Conservation (phyloP, 2,888 invertebrate species). For the Pogonocherus hispidulus region DNA sequence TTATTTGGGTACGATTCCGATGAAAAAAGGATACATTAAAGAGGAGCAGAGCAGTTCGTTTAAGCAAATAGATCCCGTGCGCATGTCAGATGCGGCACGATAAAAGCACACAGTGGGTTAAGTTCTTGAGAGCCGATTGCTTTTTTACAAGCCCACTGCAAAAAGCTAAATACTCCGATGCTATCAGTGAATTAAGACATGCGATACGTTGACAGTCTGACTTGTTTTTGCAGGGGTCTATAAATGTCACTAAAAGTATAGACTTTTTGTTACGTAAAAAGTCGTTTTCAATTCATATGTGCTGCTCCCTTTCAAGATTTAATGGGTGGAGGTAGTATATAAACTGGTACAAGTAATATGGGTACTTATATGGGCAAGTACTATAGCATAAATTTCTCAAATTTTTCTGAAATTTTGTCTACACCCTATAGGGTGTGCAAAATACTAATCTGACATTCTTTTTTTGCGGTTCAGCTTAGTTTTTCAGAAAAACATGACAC, state of each 20-base stretch:
- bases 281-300: neutral
- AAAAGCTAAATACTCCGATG: slow-evolving; percentile 48
- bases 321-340: too few relatives aligned
- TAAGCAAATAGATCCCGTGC: slow-evolving; percentile 21
- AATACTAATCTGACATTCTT: too few relatives aligned
- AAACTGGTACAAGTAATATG: too few relatives aligned
- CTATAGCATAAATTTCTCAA: too few relatives aligned
- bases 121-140: slow-evolving; percentile 39
- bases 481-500: too few relatives aligned
- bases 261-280: slow-evolving; percentile 19
- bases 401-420: too few relatives aligned
- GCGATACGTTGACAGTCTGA: slow-evolving; percentile 44
- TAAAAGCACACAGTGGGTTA: slow-evolving; percentile 30
- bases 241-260: slow-evolving; percentile 22
- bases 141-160: slow-evolving; percentile 39
- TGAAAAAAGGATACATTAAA: slow-evolving; percentile 22
- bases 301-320: too few relatives aligned
- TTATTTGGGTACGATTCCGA: slow-evolving; percentile 18
- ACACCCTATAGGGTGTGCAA: too few relatives aligned
- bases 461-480: too few relatives aligned
- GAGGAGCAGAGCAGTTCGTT: slow-evolving; percentile 13
- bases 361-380: too few relatives aligned
- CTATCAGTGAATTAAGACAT: slow-evolving; percentile 55
- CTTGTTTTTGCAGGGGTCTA: slow-evolving; percentile 28
- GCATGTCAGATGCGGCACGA: slow-evolving; percentile 24